Conservation (phyloP, 1,140 invertebrate genomes). For the Drosophila neocordata region DNA sequence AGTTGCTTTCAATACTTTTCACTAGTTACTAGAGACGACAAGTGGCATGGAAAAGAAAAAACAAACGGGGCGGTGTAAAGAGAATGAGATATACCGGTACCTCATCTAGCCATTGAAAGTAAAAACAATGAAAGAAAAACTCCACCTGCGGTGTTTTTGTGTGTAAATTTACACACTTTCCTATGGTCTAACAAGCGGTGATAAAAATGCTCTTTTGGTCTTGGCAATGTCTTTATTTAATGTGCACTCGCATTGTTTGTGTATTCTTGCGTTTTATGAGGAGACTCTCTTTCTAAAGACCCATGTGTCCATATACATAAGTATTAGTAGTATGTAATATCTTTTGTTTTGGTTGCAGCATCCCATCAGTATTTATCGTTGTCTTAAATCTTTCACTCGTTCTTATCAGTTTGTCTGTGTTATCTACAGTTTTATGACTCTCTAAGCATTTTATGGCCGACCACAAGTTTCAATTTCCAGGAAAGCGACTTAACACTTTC, state of each 20-base stretch:
- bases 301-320: background rate
- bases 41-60: background rate
- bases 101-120: conserved; percentile 53
- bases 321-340: conserved; percentile 36
- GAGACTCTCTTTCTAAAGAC: conserved; percentile 25
- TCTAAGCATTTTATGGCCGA: conserved; percentile 36
- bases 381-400: conserved; percentile 45
- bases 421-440: conserved; percentile 60
- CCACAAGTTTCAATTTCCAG: conserved; percentile 40
- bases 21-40: background rate
- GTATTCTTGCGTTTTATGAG: conserved; percentile 22
- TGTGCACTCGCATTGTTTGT: conserved; percentile 14
- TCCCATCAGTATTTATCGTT: conserved; percentile 48
- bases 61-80: background rate
- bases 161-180: conserved; percentile 77
- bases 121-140: conserved; percentile 48
- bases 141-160: conserved; percentile 46
- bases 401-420: conserved; percentile 52
- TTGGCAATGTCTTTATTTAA: conserved; percentile 38
- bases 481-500: conserved; percentile 67
- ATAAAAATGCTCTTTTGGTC: conserved; percentile 46
- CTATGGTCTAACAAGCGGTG: conserved; percentile 62
- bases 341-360: conserved; percentile 44
- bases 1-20: background rate
- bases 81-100: background rate